Evolutionary conservation across 2,113 vertebrate species (phyloP), one percentile per base, ranked within the genome.

Genomic region (Trogon melanurus): DNA sequence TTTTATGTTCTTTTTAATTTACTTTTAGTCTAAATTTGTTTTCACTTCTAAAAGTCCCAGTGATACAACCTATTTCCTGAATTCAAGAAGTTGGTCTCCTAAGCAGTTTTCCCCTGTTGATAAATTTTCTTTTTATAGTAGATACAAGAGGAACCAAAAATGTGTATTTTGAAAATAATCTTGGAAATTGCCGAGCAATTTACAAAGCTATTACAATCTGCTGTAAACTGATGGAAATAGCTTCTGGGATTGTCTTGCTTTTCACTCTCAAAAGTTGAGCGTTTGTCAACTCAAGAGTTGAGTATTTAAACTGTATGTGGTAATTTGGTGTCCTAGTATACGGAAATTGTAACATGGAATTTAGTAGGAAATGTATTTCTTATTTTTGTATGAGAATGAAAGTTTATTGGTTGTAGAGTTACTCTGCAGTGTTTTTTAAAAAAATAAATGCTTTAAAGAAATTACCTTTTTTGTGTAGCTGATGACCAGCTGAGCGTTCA

Each of bases 401-500:
- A 79, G 13, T 16, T 70, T n/a, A 10, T 66, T 67, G 8, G 7
- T 74, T 66, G 92, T 36, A 60, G 78, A 6, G 3, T 66, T 89
- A 51, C 9, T 82, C 32, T 90, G 10, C 30, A 14, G 4, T 65
- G 32, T 58, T 48, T 50, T 48, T 47, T 84, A 48, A 73, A 80
- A 60, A 72, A 34, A 7, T 61, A 25, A 79, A 61, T 89, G 30
- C 19, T 58, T 84, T 47, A 20, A 8, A 84, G 47, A 76, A 50
- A 58, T 44, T 82, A 27, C 71, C 41, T 41, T 74, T 96, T 84
- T 79, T 62, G 11, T 91, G 9, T 58, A 99, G 99, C 94, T 65
- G 98, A 99, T 36, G 98, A 99, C 45, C 98, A 97, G 58, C 98
- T 99, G 75, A 99, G 98, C 0, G 98, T 99, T 88, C 98, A 98